Conservation (phyloP, 2,888 invertebrate genomes). For the Prosapia bicincta region DNA sequence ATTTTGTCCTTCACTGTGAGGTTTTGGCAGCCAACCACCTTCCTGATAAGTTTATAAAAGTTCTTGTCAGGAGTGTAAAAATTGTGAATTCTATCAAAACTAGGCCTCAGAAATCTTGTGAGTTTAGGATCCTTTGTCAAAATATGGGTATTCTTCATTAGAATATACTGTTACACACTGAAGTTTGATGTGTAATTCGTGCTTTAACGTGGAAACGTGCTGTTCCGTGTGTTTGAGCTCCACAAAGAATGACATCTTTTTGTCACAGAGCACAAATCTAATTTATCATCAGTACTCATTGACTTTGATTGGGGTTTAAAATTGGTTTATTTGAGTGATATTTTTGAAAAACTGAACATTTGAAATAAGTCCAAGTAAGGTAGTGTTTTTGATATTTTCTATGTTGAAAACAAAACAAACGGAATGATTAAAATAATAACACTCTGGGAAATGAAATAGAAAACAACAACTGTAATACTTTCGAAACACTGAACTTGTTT, state of each 20-base stretch:
- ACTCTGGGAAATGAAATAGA: conserved; percentile 18
- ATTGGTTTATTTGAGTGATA: not conserved
- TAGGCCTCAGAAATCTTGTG: not conserved
- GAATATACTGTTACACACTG: conserved; percentile 12
- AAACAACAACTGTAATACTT: conserved; percentile 13
- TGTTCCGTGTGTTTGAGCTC: not conserved
- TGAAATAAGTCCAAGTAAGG: too few species aligned
- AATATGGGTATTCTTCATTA: not conserved
- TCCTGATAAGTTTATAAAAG: too few species aligned
- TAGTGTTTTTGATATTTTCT: too few species aligned
- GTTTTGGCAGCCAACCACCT: too few species aligned
- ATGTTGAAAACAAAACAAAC: too few species aligned
- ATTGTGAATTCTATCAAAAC: too few species aligned
- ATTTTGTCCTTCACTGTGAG: too few species aligned
- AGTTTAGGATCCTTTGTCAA: not conserved
- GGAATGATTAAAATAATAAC: conserved; percentile 7
- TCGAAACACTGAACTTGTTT: conserved; percentile 18
- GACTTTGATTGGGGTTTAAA: not conserved
- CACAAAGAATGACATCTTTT: not conserved
- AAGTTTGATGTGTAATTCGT: conserved; percentile 17
- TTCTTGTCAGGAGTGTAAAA: too few species aligned
- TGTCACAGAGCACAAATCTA: not conserved
- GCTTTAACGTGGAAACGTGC: not conserved
- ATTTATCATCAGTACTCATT: not conserved
- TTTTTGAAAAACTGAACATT: not conserved